A percentile compares a stretch with the other conserved stretches of the same genome.
Conservation (phyloP, 2,797 vertebrate genomes). For the Pogoniulus pusillus region DNA sequence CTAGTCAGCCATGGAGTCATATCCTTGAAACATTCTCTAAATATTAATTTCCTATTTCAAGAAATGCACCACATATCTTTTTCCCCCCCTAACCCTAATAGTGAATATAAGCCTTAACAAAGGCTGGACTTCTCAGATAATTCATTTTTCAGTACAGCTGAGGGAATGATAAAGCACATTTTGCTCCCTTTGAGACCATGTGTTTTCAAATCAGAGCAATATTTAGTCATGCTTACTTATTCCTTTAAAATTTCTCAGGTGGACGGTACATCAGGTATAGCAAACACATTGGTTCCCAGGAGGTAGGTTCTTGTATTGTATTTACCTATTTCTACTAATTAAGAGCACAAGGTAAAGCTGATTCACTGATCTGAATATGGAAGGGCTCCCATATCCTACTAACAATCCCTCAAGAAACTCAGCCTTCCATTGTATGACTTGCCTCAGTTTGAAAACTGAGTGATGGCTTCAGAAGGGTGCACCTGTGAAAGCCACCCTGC, state of each 20-base stretch:
- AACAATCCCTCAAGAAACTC: background rate
- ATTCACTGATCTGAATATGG: background rate
- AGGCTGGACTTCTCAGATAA: background rate
- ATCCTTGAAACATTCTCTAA: background rate
- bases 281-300: background rate
- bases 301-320: background rate
- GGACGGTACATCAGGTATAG: background rate
- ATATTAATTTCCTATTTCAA: background rate
- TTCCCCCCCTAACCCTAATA: background rate
- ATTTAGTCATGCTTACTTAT: background rate
- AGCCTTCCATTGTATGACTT: background rate
- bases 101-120: background rate
- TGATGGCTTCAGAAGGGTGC: background rate
- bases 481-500: background rate
- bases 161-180: background rate
- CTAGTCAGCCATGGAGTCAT: background rate
- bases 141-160: background rate
- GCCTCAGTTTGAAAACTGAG: background rate
- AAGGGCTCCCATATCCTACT: background rate
- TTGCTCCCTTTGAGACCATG: background rate
- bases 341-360: background rate
- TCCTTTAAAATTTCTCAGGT: background rate
- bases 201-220: background rate
- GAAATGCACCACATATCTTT: background rate
- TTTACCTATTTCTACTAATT: background rate